phyloP scores from a whole-genome alignment of 2,113 vertebrate genomes.

The Anhinga rufa region DNA sequence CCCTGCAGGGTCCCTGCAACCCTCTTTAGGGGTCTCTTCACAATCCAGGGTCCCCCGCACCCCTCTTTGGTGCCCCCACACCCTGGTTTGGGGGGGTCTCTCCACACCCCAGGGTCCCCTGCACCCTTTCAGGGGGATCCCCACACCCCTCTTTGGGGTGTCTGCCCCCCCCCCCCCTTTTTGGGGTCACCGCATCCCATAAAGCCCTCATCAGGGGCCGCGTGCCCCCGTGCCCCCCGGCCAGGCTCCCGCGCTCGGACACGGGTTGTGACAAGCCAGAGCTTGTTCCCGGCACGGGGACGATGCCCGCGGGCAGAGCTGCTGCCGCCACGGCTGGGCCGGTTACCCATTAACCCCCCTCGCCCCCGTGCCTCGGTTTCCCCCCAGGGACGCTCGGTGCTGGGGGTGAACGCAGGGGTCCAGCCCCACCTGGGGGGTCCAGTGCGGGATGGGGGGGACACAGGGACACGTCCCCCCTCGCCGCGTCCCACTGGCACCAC shows the following conservation, averaged over 20 bases:
- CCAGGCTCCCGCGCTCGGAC: not conserved
- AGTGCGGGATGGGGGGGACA: not conserved
- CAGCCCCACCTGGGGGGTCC: not conserved
- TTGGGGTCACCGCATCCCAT: not conserved
- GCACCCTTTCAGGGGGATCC: not conserved
- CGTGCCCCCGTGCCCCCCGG: not conserved
- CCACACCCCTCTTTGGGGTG: too few species aligned
- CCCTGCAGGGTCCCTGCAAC: not conserved
- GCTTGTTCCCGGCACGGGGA: not conserved
- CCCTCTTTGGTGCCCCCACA: not conserved
- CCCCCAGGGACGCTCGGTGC: not conserved
- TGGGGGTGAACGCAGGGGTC: not conserved
- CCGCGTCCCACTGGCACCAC: not conserved
- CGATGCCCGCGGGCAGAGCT: not conserved
- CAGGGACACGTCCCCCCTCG: not conserved
- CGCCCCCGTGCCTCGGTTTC: not conserved
- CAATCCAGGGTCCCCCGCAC: rapidly evolving
- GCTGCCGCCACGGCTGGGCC: not conserved
- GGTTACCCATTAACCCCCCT: not conserved
- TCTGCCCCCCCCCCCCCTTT: not conserved
- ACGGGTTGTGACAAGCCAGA: not conserved
- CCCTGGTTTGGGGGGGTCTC: not conserved
- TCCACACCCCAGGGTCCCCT: not conserved
- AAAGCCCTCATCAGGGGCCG: not conserved
- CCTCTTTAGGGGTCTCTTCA: not conserved